Percentiles rank a stretch among this genome's conserved stretches.
phyloP scores from a whole-genome alignment of 2,113 vertebrate genomes.

The Perca flavescens region DNA sequence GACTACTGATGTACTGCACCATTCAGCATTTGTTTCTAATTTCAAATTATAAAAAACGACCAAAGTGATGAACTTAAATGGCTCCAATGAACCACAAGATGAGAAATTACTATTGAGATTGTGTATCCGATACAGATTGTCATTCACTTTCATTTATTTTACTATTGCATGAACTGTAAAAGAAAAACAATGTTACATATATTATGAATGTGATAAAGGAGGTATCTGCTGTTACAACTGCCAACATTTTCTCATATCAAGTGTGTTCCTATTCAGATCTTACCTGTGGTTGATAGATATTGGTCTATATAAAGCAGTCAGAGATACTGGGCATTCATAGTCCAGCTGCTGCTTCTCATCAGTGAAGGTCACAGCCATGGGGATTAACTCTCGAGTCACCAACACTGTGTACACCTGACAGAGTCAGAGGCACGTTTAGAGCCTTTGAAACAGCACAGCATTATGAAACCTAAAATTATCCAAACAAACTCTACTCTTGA shows the following conservation, averaged over 20 bases:
- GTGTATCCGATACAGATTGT: not conserved
- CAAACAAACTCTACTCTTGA: not conserved
- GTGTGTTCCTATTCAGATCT: not conserved
- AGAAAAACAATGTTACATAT: too few relatives aligned
- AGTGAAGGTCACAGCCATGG: conserved; percentile 75
- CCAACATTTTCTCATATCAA: not conserved
- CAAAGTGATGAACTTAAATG: not conserved
- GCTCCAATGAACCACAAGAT: not conserved
- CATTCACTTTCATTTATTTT: too few relatives aligned
- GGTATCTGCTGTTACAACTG: not conserved
- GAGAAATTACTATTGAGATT: not conserved
- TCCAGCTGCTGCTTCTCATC: conserved; percentile 74
- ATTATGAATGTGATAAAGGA: not conserved
- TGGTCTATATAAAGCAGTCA: conserved; percentile 79
- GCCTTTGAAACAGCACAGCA: not conserved
- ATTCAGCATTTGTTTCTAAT: not conserved
- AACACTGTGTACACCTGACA: conserved; percentile 72
- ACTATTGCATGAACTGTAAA: too few relatives aligned
- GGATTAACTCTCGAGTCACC: conserved; percentile 71
- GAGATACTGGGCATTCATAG: conserved; percentile 79
- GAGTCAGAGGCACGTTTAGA: not conserved
- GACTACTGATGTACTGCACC: too few relatives aligned
- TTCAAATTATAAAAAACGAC: not conserved
- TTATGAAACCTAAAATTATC: not conserved
- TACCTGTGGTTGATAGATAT: conserved; percentile 80